phyloP scores from a whole-genome alignment of 2,888 invertebrate genomes.

The Heliconius charithonia region DNA sequence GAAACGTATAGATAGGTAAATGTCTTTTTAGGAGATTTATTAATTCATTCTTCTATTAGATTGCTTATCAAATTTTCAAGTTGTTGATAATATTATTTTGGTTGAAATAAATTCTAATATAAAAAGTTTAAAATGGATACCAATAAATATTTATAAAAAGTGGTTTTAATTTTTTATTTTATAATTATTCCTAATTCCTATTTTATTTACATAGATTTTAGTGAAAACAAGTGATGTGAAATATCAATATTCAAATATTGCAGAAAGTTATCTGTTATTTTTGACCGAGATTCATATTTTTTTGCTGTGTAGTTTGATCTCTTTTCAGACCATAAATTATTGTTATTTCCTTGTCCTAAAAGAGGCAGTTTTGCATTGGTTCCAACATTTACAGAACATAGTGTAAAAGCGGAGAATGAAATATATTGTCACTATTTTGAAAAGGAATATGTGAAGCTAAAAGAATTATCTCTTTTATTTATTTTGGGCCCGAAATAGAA shows the following conservation, averaged over 20 bases:
- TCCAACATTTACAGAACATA: no score
- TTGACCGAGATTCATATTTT: no score
- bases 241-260: background rate
- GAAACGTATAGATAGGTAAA: constrained; percentile 2
- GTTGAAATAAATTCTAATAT: constrained; percentile 41
- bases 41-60: constrained; percentile 57
- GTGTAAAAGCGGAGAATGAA: no score
- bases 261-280: background rate
- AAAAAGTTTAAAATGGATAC: constrained; percentile 44
- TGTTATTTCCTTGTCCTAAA: background rate
- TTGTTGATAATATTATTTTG: constrained; percentile 47
- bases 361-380: background rate
- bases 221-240: background rate
- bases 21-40: constrained; percentile 57
- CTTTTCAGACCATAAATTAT: background rate
- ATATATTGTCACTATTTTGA: no score
- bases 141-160: constrained; percentile 55
- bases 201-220: constrained; percentile 1
- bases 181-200: constrained; percentile 19
- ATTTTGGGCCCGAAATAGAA: background rate
- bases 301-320: background rate
- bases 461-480: background rate
- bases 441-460: no score
- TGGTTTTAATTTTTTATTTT: constrained; percentile 42
- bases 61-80: constrained; percentile 37